These are phyloP conservation scores for Acheta domesticus DNA, from an alignment of 2,888 invertebrate species.

Conservation along the genomic window DNA sequence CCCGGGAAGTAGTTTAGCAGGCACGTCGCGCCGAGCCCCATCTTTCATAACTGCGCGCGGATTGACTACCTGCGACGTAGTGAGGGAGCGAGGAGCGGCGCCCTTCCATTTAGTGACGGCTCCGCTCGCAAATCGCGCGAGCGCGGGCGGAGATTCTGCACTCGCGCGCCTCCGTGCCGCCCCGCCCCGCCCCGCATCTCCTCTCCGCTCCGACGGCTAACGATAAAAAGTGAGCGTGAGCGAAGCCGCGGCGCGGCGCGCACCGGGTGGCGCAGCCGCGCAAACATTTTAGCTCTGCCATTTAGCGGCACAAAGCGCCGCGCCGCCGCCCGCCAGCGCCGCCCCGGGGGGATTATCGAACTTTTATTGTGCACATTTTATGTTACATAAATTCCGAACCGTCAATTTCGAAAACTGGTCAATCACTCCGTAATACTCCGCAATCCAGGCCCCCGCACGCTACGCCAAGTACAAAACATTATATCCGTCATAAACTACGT, in stretches of 20 bases:
- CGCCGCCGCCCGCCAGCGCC: background rate
- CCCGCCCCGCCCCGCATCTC: background rate
- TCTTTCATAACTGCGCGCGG: no score
- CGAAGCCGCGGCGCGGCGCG: background rate
- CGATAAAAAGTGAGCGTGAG: background rate
- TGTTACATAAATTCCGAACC: constrained; percentile 6
- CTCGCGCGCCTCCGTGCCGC: background rate
- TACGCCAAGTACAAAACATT: constrained; percentile 7
- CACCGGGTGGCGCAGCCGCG: background rate
- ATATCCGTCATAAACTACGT: constrained; percentile 1
- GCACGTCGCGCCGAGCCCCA: no score
- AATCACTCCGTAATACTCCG: constrained; percentile 18
- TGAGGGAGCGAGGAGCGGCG: no score
- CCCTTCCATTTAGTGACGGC: no score
- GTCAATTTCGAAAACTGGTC: constrained; percentile 9
- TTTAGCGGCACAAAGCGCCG: background rate
- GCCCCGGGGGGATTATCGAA: background rate
- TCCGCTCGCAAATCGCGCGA: no score
- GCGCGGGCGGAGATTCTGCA: background rate
- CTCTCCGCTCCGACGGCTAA: background rate
- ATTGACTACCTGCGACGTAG: no score
- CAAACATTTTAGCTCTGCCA: background rate
- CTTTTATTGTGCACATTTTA: constrained; percentile 6
- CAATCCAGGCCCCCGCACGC: background rate
- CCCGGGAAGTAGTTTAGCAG: no score